Evolutionary conservation across 2,888 invertebrate species (phyloP), one percentile per base, ranked within the genome.

Genomic region (Drosophila fulvimacula): DNA sequence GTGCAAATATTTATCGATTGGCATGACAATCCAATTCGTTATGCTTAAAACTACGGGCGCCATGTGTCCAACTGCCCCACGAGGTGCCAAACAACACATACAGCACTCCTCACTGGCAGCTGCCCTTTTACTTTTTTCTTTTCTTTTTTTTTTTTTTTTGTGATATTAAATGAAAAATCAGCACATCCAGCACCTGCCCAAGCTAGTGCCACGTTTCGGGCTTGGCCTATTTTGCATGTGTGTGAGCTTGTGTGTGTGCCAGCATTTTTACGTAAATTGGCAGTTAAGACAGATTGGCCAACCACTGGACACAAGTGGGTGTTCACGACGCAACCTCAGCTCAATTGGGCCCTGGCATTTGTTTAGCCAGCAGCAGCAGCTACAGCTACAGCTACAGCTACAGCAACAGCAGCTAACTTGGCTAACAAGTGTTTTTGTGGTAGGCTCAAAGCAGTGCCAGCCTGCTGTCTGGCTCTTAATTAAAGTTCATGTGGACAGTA

Each of bases 1-100:
- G 75, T 76, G 76, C 85, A 86, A 88, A 86, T 81, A 89, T 89
- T 82, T 89, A 89, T 89, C 85, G 88, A 88, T 87, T 88, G 88
- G 72, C 85, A 79, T 87, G 83, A 88, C 88, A 86, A 81, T 77
- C 83, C 86, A 78, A 86, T 86, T 79, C 84, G 87, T 81, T 77
- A 81, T 83, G 79, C 81, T 69, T 77, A 85, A 82, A 79, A 73
- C 86, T 85, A 82, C 73, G 81, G 84, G 84, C 69, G 63, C 68
- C 61, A 46, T 44, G 52, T 44, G 63, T 46, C 59, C 70, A 59
- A 48, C 41, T 63, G 63, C 64, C 62, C 62, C 27, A 32, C 49
- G 46, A 61, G 66, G 74, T 75, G 72, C 60, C 65, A 69, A 55
- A 27, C 49, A 10, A 44, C 46, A 30, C 27, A 11, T n/a, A 36